Percentiles rank a stretch among this genome's conserved stretches.
Evolutionary conservation across 2,888 invertebrate species (phyloP).

Genomic region (Griposia aprilina): DNA sequence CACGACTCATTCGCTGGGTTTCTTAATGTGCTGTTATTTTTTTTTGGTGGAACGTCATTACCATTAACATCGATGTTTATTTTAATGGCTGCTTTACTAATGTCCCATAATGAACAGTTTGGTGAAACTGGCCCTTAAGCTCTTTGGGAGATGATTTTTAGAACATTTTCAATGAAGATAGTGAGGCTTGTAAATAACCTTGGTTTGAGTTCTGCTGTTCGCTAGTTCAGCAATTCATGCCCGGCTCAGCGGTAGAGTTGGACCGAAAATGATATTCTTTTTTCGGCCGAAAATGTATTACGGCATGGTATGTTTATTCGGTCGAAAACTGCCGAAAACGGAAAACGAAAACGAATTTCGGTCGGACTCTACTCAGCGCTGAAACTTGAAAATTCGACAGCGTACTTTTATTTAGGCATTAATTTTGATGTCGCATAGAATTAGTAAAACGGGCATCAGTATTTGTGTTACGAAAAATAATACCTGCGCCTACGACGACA

Average conservation of each 20-base stretch:
- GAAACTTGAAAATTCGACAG: not conserved
- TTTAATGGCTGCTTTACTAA: no score
- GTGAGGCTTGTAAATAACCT: not conserved
- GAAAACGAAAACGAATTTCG: no score
- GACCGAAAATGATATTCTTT: not conserved
- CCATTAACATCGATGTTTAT: no score
- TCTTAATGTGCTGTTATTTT: no score
- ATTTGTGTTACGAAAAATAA: not conserved
- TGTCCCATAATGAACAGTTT: no score
- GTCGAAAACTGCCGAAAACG: no score
- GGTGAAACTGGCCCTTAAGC: no score
- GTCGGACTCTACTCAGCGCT: not conserved
- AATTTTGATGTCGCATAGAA: not conserved
- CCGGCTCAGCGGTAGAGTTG: not conserved
- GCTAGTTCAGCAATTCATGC: not conserved
- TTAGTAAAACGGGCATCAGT: not conserved
- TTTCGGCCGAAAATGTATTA: not conserved
- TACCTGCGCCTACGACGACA: not conserved
- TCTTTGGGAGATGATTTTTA: not conserved
- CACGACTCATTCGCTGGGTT: no score
- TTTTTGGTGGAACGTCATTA: no score
- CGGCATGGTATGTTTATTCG: not conserved
- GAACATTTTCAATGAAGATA: not conserved
- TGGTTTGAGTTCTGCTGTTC: not conserved
- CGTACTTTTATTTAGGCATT: not conserved